Conservation (phyloP, 2,113 vertebrate genomes). For the Pterocles burchelli region DNA sequence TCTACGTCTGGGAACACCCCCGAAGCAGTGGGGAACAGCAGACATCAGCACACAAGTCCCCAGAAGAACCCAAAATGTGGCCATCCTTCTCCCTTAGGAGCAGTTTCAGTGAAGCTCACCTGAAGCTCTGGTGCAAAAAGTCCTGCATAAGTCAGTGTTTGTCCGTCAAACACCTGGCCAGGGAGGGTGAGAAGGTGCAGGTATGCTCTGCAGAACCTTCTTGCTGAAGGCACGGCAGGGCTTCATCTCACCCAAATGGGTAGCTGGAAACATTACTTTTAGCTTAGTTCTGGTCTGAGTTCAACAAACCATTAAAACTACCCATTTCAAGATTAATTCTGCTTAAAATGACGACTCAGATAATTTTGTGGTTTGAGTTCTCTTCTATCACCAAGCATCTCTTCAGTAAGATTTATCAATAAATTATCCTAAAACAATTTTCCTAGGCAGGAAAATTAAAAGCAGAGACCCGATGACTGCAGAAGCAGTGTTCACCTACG, state of each 20-base stretch:
- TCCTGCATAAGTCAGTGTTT: accelerated
- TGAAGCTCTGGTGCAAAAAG: neutral
- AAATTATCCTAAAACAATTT: neutral
- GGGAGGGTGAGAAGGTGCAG: neutral
- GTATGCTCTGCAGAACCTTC: neutral
- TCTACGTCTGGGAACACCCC: neutral
- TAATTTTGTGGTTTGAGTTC: neutral
- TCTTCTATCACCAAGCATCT: neutral
- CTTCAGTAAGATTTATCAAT: neutral
- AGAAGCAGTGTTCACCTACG: neutral
- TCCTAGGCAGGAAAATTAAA: neutral
- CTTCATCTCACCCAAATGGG: neutral
- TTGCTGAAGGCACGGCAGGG: neutral
- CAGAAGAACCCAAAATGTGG: neutral
- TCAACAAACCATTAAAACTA: neutral
- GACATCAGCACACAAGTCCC: accelerated
- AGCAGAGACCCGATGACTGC: accelerated
- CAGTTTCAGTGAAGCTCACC: neutral
- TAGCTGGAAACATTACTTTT: neutral
- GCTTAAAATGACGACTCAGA: neutral
- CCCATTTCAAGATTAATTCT: neutral
- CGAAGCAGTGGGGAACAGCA: neutral
- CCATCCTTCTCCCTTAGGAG: neutral
- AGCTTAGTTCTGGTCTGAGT: neutral
- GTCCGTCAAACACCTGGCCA: accelerated